These are phyloP conservation scores for Drosophila nannoptera DNA, from an alignment of 1,140 invertebrate genomes.

Conservation along the genomic window DNA sequence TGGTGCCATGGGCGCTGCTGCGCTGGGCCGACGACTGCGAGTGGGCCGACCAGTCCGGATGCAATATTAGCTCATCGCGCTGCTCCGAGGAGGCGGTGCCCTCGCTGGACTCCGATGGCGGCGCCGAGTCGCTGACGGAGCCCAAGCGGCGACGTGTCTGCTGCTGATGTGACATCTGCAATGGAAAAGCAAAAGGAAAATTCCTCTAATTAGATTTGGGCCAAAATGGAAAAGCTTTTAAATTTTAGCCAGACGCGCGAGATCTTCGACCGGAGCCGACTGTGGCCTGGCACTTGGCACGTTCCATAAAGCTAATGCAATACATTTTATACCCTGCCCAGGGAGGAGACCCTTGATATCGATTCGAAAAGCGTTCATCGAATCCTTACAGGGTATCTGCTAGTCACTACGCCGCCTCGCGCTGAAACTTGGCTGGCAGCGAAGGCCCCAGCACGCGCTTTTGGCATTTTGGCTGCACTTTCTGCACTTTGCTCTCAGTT, in stretches of 20 bases:
- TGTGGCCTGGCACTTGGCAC: slow-evolving; percentile 18
- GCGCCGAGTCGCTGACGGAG: slow-evolving; percentile 76
- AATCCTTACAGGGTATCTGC: not conserved
- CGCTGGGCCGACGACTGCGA: slow-evolving; percentile 65
- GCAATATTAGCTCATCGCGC: slow-evolving; percentile 65
- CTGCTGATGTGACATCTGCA: slow-evolving; percentile 72
- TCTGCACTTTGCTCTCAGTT: slow-evolving; percentile 33
- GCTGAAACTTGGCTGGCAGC: slow-evolving; percentile 38
- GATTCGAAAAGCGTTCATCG: not conserved
- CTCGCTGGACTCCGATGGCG: slow-evolving; percentile 77
- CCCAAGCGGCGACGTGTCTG: slow-evolving; percentile 74
- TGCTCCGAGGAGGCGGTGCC: slow-evolving; percentile 76
- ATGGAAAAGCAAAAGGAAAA: slow-evolving; percentile 23
- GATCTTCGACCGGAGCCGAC: not conserved
- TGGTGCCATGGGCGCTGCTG: slow-evolving; percentile 69
- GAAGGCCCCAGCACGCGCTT: slow-evolving; percentile 41
- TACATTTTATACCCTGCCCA: slow-evolving; percentile 8
- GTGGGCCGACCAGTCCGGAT: slow-evolving; percentile 72
- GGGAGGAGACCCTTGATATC: too few relatives aligned
- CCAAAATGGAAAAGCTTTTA: slow-evolving; percentile 64
- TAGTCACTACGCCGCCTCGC: not conserved
- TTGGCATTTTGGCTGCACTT: slow-evolving; percentile 36
- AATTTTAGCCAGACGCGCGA: slow-evolving; percentile 12
- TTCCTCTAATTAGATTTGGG: slow-evolving; percentile 65
- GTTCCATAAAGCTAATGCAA: slow-evolving; percentile 28